Percentiles rank a stretch among this genome's conserved stretches.
Evolutionary conservation across 2,888 invertebrate genomes (phyloP).

Genomic region (Aphrophora alni): DNA sequence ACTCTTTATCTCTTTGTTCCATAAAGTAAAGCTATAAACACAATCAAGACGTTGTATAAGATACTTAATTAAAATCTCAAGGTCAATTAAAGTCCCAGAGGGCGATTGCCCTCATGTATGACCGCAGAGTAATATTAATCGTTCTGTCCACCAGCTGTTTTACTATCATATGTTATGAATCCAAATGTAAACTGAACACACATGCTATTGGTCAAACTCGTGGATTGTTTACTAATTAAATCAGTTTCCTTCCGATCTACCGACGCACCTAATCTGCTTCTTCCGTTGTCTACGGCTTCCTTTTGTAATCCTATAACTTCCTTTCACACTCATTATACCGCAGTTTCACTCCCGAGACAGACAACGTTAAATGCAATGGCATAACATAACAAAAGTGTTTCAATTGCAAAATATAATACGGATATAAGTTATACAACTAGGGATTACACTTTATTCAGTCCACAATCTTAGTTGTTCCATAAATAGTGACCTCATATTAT

Average conservation of each 20-base stretch:
- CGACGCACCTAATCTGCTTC: neutral
- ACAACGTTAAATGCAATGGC: no score
- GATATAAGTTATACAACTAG: no score
- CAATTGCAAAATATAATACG: no score
- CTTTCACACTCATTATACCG: neutral
- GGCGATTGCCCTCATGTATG: neutral
- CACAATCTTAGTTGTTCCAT: no score
- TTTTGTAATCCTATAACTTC: neutral
- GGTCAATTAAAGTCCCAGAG: neutral
- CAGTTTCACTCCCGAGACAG: no score
- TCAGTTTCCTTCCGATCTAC: neutral
- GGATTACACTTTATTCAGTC: no score
- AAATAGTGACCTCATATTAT: no score
- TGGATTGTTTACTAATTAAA: neutral
- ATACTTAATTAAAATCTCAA: neutral
- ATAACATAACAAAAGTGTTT: no score
- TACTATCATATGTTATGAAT: neutral
- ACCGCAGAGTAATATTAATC: neutral
- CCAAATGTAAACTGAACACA: neutral
- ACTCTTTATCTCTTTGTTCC: no score
- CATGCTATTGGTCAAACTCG: neutral
- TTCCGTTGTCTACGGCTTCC: neutral
- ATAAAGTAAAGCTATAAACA: no score
- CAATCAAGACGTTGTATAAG: neutral
- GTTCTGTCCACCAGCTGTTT: neutral